A percentile compares a stretch with the other conserved stretches of the same genome.
Evolutionary conservation across 2,113 vertebrate genomes (phyloP).

Genomic region (Erpornis zantholeuca): DNA sequence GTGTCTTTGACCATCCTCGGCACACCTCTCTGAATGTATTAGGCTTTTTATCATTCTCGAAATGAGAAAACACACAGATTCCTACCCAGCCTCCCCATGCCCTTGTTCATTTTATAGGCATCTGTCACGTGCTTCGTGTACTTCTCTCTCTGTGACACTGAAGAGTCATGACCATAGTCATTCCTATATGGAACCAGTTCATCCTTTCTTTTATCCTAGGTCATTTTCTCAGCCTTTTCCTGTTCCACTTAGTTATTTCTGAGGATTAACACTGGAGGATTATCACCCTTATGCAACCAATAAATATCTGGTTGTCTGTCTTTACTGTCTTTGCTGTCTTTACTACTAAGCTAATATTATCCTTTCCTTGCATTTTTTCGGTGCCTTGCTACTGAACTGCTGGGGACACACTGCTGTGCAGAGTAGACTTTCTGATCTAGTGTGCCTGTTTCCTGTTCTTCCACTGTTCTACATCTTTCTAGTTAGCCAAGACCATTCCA

Average conservation of each 20-base stretch:
- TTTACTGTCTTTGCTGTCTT: not conserved
- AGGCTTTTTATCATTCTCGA: not conserved
- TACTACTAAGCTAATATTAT: not conserved
- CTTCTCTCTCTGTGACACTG: not conserved
- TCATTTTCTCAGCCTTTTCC: not conserved
- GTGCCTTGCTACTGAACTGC: not conserved
- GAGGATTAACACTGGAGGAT: not conserved
- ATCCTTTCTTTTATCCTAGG: not conserved
- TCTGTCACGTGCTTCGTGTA: not conserved
- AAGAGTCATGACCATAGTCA: not conserved
- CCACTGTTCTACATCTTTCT: not conserved
- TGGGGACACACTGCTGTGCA: not conserved
- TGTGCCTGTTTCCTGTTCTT: not conserved
- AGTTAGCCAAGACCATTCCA: not conserved
- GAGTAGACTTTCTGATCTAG: not conserved
- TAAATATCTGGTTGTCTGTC: not conserved
- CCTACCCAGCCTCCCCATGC: not conserved
- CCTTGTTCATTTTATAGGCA: not conserved
- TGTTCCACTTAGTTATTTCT: not conserved
- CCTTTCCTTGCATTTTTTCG: not conserved
- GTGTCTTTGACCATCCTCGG: not conserved
- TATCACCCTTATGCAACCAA: not conserved
- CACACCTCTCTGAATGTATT: not conserved
- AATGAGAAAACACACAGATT: not conserved
- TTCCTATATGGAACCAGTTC: not conserved